These are phyloP conservation scores for Diadumene lineata DNA, from an alignment of 92 coral and sea anemone genomes.

Conservation along the genomic window DNA sequence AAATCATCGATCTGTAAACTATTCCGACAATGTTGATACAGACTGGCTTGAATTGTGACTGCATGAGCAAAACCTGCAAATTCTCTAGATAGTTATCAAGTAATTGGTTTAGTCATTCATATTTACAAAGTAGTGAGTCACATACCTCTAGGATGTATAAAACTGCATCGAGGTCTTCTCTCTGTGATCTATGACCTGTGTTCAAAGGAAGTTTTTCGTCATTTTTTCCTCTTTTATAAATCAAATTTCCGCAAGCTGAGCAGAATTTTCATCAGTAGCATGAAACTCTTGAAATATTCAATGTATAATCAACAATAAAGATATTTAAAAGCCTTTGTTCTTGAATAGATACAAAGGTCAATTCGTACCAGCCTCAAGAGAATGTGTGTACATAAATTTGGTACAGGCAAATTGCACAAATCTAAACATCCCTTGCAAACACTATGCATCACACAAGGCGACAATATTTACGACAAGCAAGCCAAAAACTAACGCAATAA, in stretches of 20 bases:
- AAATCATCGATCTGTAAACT: conserved; percentile 16
- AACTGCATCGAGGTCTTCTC: conserved; percentile 91
- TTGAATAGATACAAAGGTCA: conserved; percentile 1
- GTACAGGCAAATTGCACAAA: neutral
- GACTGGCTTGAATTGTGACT: neutral
- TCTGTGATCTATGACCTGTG: conserved; percentile 88
- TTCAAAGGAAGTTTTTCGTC: neutral
- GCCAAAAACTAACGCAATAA: neutral
- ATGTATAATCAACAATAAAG: neutral
- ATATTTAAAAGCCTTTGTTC: neutral
- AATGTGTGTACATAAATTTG: neutral
- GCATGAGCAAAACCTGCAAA: neutral
- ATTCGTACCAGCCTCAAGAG: conserved; percentile 1
- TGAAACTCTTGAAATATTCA: neutral
- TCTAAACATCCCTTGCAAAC: neutral
- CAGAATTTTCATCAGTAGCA: neutral
- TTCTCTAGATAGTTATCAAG: neutral
- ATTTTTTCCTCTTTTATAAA: neutral
- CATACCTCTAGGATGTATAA: conserved; percentile 83
- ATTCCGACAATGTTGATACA: neutral
- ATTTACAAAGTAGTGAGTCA: neutral
- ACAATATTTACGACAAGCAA: neutral
- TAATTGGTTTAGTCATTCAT: neutral
- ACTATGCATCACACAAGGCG: neutral
- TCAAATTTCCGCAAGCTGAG: neutral